Evolutionary conservation across 2,113 vertebrate species (phyloP).

Genomic region (Peucedramus taeniatus): DNA sequence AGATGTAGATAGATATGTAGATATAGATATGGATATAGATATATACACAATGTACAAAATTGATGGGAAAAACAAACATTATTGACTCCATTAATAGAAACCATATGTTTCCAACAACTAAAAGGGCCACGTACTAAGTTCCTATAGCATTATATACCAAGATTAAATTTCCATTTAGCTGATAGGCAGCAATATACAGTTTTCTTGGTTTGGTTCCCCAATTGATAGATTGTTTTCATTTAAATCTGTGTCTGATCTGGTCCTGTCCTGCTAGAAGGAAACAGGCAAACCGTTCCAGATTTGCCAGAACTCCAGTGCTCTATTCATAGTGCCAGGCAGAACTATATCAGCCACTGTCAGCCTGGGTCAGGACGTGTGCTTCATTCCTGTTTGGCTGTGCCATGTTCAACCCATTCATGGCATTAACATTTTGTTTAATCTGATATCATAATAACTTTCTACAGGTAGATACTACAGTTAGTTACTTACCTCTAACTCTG

Average conservation of each 20-base stretch:
- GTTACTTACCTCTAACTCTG: not conserved
- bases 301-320: not conserved
- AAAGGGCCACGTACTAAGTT: not conserved
- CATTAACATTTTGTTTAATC: not conserved
- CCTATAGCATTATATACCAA: not conserved
- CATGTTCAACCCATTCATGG: not conserved
- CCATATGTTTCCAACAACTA: not conserved
- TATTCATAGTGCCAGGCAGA: not conserved
- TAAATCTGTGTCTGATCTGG: not conserved
- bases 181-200: not conserved
- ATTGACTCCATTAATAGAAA: not conserved
- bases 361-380: rapidly evolving
- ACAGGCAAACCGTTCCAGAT: not conserved
- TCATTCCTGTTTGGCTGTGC: not conserved
- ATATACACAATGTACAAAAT: not conserved
- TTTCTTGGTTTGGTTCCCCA: not conserved
- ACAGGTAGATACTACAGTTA: not conserved
- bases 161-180: not conserved
- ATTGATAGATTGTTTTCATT: not conserved
- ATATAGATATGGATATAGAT: not conserved
- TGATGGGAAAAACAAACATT: not conserved
- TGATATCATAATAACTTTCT: not conserved
- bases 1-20: not conserved
- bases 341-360: rapidly evolving
- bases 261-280: not conserved